Base-by-base conservation (phyloP, 2,797 vertebrate genomes). In the Petrocephalus schoutedeni region DNA sequence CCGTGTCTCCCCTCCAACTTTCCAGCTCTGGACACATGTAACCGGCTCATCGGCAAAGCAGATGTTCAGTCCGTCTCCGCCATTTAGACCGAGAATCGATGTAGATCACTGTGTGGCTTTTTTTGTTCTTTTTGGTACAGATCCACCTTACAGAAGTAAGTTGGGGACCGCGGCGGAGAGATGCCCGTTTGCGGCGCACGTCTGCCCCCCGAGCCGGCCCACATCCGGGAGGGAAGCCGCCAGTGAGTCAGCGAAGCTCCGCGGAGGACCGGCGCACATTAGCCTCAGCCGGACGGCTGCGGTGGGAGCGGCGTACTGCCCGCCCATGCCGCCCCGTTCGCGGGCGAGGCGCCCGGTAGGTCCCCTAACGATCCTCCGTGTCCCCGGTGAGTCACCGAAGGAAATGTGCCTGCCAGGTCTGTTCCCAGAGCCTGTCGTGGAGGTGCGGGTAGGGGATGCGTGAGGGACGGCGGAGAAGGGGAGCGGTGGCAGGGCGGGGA, bases 121-220 rank as follows among this genome's bases (percentile, higher is more conserved):
- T 19, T 64, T 49, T 41, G 36, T 53, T 41, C 1, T 1, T 49
- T 2, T 83, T 19, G 10, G 41, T 54, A 23, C 19, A 53, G 41
- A 83, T 83, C 53, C 41, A 53, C 54, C 19, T 16, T n/a, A 49
- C 58, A 36, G 2, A 9, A 45, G 21, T 58, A 84, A 84, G 57
- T n/a, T 51, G 58, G 87, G 92, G 90, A 89, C 92, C 91, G 87
- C 59, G 92, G 92, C 92, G 92, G 92, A 94, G 95, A 94, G 92
- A 90, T 91, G 89, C 49, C 86, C 92, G 89, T 92, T 94, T 91
- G 93, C 90, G 91, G 90, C 87, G 82, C 90, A 88, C 89, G 91
- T 91, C 92, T 94, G 93, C 94, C 94, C 93, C 92, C 91, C 89
- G 89, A 90, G 92, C 92, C 94, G 93, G 93, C 94, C 94, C 94